These are phyloP conservation scores for Tetragnatha versicolor DNA, from an alignment of 1,140 invertebrate genomes.

Conservation along the genomic window DNA sequence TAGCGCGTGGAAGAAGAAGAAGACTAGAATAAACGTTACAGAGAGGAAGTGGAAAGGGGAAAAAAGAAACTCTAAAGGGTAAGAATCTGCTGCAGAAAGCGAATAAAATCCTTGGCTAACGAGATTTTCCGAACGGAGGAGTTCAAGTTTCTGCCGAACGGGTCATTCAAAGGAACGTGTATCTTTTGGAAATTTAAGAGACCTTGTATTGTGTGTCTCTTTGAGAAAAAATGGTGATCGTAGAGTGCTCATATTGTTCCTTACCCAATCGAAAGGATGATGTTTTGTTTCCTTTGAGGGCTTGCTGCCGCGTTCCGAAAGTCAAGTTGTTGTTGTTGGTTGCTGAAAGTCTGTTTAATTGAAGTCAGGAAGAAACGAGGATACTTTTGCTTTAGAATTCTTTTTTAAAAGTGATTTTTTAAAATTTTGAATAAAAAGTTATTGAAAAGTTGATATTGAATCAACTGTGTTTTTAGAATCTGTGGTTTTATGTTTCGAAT, in stretches of 20 bases:
- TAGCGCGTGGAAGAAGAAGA: not conserved
- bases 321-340: too few species aligned
- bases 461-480: too few species aligned
- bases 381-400: too few species aligned
- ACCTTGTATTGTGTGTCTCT: not conserved
- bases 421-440: too few species aligned
- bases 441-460: too few species aligned
- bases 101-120: slow-evolving; percentile 13
- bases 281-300: not conserved
- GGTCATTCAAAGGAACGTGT: slow-evolving; percentile 34
- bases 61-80: not conserved
- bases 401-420: too few species aligned
- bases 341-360: too few species aligned
- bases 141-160: slow-evolving; percentile 8
- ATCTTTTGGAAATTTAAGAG: slow-evolving; percentile 19
- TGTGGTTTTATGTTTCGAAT: too few species aligned
- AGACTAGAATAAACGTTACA: not conserved
- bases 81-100: not conserved
- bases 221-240: not conserved
- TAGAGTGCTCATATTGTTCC: not conserved
- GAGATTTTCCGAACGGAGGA: slow-evolving; percentile 29
- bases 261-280: too few species aligned
- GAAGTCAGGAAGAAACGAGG: too few species aligned
- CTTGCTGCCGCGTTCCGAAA: too few species aligned
- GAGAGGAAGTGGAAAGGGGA: not conserved